These are phyloP conservation scores for Cygnus olor DNA, from an alignment of 2,797 vertebrate genomes.

Conservation along the genomic window DNA sequence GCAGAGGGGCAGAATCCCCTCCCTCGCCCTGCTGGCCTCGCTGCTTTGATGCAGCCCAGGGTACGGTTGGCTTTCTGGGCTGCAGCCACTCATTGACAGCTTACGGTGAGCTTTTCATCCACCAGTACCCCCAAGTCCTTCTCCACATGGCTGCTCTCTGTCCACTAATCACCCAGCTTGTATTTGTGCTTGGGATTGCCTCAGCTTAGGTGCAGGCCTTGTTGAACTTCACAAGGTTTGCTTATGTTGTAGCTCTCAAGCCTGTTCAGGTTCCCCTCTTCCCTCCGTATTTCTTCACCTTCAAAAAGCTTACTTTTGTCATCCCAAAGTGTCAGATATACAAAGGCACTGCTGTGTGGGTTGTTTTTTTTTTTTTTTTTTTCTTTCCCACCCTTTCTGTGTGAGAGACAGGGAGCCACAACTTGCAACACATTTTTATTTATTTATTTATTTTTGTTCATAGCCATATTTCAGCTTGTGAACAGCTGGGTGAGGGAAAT, in stretches of 20 bases:
- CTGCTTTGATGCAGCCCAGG: background rate
- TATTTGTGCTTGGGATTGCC: background rate
- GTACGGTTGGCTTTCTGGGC: background rate
- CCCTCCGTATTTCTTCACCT: background rate
- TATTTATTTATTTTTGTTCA: rapidly evolving
- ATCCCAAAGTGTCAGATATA: background rate
- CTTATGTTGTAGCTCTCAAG: background rate
- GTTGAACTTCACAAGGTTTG: background rate
- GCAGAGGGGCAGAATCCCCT: background rate
- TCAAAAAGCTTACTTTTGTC: rapidly evolving
- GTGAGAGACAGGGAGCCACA: background rate
- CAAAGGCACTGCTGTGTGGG: background rate
- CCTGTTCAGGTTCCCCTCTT: background rate
- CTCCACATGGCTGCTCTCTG: background rate
- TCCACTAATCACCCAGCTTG: background rate
- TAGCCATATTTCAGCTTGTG: background rate
- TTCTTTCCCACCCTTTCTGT: background rate
- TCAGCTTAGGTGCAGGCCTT: background rate
- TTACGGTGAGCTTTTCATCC: background rate
- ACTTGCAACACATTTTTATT: rapidly evolving
- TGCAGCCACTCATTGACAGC: background rate
- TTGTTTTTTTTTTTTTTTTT: too few relatives aligned
- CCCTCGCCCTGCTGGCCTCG: background rate
- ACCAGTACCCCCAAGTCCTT: background rate
- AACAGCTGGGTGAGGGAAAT: background rate